Conservation (phyloP, 2,797 vertebrate species). For the Helostoma temminkii region DNA sequence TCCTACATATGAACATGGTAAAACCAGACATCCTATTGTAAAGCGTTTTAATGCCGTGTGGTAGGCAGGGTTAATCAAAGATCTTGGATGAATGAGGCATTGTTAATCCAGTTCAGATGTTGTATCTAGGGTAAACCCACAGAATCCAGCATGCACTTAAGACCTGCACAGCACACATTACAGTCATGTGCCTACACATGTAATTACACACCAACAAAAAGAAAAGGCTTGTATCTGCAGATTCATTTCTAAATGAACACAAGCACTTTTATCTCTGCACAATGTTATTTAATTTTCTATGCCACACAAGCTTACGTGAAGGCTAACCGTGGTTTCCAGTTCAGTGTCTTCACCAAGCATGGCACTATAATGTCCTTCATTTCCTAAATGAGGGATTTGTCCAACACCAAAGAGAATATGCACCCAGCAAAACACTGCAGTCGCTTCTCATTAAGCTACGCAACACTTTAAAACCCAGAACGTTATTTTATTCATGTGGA, state of each 20-base stretch:
- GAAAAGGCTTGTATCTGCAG: too few species aligned
- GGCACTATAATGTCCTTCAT: conserved; percentile 18
- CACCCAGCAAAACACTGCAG: conserved; percentile 33
- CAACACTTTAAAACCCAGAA: conserved; percentile 38
- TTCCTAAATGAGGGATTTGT: conserved; percentile 52
- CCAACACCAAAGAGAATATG: conserved; percentile 59
- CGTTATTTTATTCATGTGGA: conserved; percentile 68
- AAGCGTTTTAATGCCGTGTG: conserved; percentile 42
- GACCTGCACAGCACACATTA: conserved; percentile 34
- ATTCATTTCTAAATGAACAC: too few species aligned
- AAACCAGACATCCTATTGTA: conserved; percentile 20
- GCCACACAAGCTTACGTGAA: conserved; percentile 17
- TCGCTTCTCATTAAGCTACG: conserved; percentile 52
- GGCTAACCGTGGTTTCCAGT: conserved; percentile 5
- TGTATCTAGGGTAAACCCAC: conserved; percentile 73
- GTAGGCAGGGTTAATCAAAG: conserved; percentile 64
- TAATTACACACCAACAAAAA: conserved; percentile 18
- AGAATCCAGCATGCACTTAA: conserved; percentile 49
- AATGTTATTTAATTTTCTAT: conserved; percentile 29
- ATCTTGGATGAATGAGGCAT: conserved; percentile 46
- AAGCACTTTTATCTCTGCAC: background rate
- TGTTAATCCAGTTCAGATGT: conserved; percentile 72
- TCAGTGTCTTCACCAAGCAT: conserved; percentile 27
- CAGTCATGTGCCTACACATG: conserved; percentile 25
- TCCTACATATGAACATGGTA: conserved; percentile 25